Conservation (phyloP, 2,113 vertebrate species). For the Cisticola juncidis region DNA sequence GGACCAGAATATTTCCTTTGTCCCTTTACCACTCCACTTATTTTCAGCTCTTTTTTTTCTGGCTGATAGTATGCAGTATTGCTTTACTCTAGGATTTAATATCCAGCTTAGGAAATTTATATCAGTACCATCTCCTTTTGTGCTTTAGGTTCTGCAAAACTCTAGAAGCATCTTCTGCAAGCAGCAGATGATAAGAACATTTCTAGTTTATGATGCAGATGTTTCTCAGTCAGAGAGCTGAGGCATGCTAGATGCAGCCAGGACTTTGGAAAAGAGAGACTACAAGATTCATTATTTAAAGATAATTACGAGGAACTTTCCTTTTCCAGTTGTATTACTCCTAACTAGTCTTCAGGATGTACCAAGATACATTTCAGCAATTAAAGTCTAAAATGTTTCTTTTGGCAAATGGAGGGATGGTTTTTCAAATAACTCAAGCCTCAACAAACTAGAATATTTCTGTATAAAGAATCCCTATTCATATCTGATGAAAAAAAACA, state of each 20-base stretch:
- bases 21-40: background rate
- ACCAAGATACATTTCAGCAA: background rate
- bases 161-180: conserved; percentile 73
- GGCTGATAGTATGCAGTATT: background rate
- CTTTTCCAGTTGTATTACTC: background rate
- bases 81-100: background rate
- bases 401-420: background rate
- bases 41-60: background rate
- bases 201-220: conserved; percentile 67
- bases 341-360: background rate
- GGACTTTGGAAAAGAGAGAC: conserved; percentile 74
- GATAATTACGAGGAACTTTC: conserved; percentile 22
- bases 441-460: background rate
- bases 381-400: background rate
- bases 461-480: background rate
- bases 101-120: background rate
- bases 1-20: background rate
- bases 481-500: background rate
- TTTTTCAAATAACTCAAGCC: background rate
- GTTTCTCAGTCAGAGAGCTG: conserved; percentile 41
- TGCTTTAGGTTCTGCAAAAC: conserved; percentile 66
- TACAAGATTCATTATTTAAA: conserved; percentile 76
- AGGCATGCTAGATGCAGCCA: conserved; percentile 33
- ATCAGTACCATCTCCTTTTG: background rate
- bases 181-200: conserved; percentile 73